A percentile compares a stretch with the other conserved stretches of the same genome.
Conservation (phyloP, 92 coral and sea anemone species). For the Epizoanthus illoricatus region DNA sequence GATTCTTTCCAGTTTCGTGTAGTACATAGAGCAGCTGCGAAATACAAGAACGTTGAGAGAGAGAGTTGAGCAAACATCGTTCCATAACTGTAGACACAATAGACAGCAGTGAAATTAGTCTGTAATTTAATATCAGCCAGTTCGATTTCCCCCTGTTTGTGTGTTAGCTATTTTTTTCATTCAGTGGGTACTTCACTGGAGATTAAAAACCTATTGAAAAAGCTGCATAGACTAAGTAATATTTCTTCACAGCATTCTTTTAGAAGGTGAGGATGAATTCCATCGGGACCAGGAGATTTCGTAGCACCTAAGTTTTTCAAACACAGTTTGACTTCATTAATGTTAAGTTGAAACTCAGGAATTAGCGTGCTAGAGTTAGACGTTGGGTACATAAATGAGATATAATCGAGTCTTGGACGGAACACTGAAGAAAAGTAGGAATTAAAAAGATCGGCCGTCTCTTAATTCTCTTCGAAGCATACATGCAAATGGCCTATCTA, state of each 20-base stretch:
- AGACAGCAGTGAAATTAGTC: constrained; percentile 33
- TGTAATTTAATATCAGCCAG: constrained; percentile 38
- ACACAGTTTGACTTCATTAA: constrained; percentile 2
- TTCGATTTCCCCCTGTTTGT: constrained; percentile 29
- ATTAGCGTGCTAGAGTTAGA: not conserved
- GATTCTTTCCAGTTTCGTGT: no score
- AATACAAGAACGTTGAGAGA: not conserved
- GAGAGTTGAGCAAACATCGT: not conserved
- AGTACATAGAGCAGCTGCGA: no score
- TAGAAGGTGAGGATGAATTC: constrained; percentile 40
- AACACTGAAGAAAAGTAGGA: not conserved
- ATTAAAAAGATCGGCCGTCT: constrained; percentile 18
- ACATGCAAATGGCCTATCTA: no score
- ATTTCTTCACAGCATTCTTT: constrained; percentile 38
- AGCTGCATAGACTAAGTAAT: constrained; percentile 40
- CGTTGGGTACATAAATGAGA: not conserved
- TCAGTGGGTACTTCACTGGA: constrained; percentile 22
- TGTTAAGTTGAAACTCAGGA: not conserved
- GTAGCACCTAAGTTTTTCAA: not conserved
- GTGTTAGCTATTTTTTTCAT: constrained; percentile 45
- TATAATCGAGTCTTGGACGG: not conserved
- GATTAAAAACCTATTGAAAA: constrained; percentile 32
- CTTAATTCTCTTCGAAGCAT: no score
- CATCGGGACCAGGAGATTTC: constrained; percentile 14
- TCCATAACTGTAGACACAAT: not conserved